Base-by-base conservation (phyloP, 2,888 invertebrate species). In the Muschampia plurimacula region DNA sequence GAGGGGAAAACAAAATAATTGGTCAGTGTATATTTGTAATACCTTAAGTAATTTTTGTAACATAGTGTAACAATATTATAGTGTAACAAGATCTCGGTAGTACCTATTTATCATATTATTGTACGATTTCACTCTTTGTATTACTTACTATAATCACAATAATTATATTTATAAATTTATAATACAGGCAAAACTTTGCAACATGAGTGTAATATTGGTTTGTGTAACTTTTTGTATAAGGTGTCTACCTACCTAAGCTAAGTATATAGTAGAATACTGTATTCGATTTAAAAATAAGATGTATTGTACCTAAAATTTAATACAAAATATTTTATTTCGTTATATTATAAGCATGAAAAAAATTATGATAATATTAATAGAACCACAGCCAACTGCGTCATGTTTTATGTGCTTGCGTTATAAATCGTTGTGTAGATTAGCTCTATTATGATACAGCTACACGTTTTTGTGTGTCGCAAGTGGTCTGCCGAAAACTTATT, bases 391-490 rank as follows among this genome's bases (percentile, higher is more conserved):
- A 86, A 87, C 84, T 87, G 88, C 87, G 84, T 87, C 79, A 83
- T 83, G 80, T 28, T 55, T 15, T 49, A 63, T 74, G 65, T 32
- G 46, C 80, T 82, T 82, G 83, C 84, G 79, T 39, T 62, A 60
- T 44, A 80, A 65, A 57, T 71, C 70, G 49, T 36, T 59, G 59
- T 28, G 41, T 62, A 67, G 52, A 41, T 55, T 15, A 57, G 63
- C 1, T 22, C 22, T 73, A 62, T 28, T 73, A 67, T 74, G 80
- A 80, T 80, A 76, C 57, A 67, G 52, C 49, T 82, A 82, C 80
- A 84, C 84, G 78, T 77, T 78, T 84, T 89, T 91, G 93, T 93
- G 94, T 93, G 94, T 94, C 93, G 94, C 94, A 93, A 90, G 93
- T 94, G 94, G 88, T 90, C 83, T 87, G 83, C 80, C 79, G 80